Evolutionary conservation across 2,888 invertebrate species (phyloP), one percentile per base, ranked within the genome.

Genomic region (Sphecodes monilicornis): DNA sequence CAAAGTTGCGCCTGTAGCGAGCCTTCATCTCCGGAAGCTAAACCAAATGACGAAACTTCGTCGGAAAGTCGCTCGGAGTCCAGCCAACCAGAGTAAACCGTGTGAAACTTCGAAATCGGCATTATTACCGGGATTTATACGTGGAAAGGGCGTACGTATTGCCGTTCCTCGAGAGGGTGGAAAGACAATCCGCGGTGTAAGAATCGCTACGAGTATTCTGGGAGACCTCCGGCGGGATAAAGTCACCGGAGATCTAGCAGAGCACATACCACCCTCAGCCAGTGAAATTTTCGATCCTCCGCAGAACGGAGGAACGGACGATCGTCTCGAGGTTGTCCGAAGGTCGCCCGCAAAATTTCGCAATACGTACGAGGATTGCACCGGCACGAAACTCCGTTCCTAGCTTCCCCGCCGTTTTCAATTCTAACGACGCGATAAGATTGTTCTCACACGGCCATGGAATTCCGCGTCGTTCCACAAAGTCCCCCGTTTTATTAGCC

Each of bases 161-260:
- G 84, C 54, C 80, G 76, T 75, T 78, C 60, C 57, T 78, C 69
- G 39, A 66, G 72, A 60, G 76, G 76, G 68, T 60, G 71, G 78
- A 74, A 78, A 79, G 84, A 84, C 76, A 66, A 86, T 83, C 70
- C 78, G 60, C 13, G 68, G 86, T 72, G 76, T 78, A 86, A 87
- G 80, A 81, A 81, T 81, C 78, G 71, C 69, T 73, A 70, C 66
- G 68, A 75, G 68, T 76, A 74, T 79, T 87, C 60, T 76, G n/a
- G 43, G 80, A 69, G 78, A 86, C 74, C 71, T 60, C 43, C 29
- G n/a, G 41, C 74, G 76, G 57, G 76, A 87, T 84, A 78, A 78
- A 76, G 74, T 79, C 78, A 54, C 41, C 80, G 69, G 57, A 41
- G 66, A 50, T 46, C 43, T 26, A 32, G n/a, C 54, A 22, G 60